Evolutionary conservation across 2,888 invertebrate genomes (phyloP).

Genomic region (Hemicrepidius hirtus): DNA sequence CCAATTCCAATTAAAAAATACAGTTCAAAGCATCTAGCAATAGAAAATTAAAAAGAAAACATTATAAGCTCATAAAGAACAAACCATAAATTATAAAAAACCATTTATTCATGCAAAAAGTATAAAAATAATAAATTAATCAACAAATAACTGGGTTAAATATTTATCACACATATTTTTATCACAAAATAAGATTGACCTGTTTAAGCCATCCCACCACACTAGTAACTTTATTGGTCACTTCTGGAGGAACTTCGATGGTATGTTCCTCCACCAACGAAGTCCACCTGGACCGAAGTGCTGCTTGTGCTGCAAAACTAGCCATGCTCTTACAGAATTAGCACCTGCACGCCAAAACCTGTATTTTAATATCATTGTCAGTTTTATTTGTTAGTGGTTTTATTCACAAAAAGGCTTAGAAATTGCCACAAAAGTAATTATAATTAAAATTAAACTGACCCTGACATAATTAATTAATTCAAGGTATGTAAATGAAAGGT

Average conservation of each 20-base stretch:
- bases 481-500: neutral
- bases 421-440: neutral
- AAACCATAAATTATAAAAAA: too few species aligned
- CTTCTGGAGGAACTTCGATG: slow-evolving; percentile 79
- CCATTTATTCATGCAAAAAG: too few species aligned
- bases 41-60: too few species aligned
- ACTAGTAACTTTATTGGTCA: slow-evolving; percentile 83
- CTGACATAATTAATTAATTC: slow-evolving; percentile 35
- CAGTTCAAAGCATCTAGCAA: too few species aligned
- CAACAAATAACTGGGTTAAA: neutral
- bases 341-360: slow-evolving; percentile 38
- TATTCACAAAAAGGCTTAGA: slow-evolving; percentile 3
- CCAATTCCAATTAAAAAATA: too few species aligned
- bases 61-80: too few species aligned
- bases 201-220: slow-evolving; percentile 90
- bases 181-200: slow-evolving; percentile 69
- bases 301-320: slow-evolving; percentile 82
- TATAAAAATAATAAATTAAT: neutral
- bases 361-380: slow-evolving; percentile 11
- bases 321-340: slow-evolving; percentile 73
- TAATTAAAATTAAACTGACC: slow-evolving; percentile 12
- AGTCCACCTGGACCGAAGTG: slow-evolving; percentile 83
- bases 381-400: slow-evolving; percentile 4
- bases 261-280: slow-evolving; percentile 83
- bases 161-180: too few species aligned